A percentile compares a stretch with the other conserved stretches of the same genome.
Conservation (phyloP, 2,888 invertebrate genomes). For the Noctua fimbriata region DNA sequence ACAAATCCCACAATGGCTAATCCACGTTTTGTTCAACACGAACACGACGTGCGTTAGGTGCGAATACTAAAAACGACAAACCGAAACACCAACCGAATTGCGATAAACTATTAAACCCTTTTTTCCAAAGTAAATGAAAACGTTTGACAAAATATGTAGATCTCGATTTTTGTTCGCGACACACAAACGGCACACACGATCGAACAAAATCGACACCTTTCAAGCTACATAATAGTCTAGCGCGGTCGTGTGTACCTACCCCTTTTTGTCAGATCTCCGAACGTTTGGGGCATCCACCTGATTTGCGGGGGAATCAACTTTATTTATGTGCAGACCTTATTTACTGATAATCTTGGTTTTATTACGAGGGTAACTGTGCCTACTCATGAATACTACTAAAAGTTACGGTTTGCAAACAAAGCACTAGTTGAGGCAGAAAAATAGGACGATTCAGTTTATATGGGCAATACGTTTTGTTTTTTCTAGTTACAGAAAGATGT, state of each 20-base stretch:
- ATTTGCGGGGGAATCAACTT: slow-evolving; percentile 65
- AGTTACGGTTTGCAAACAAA: slow-evolving; percentile 64
- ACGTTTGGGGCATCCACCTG: slow-evolving; percentile 59
- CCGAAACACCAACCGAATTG: slow-evolving; percentile 25
- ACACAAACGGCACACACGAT: slow-evolving; percentile 45
- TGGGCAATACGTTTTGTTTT: slow-evolving; percentile 51
- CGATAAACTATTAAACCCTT: slow-evolving; percentile 24
- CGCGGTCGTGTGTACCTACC: slow-evolving; percentile 43
- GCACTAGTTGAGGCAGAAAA: slow-evolving; percentile 60
- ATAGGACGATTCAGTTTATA: slow-evolving; percentile 53
- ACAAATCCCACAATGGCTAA: slow-evolving; percentile 22
- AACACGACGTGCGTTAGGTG: slow-evolving; percentile 28
- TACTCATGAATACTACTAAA: slow-evolving; percentile 65
- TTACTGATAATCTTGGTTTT: slow-evolving; percentile 68
- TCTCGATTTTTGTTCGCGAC: slow-evolving; percentile 46
- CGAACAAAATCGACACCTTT: slow-evolving; percentile 58
- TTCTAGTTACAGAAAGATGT: slow-evolving; percentile 20
- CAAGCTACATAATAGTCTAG: slow-evolving; percentile 49
- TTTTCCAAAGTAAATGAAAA: slow-evolving; percentile 34
- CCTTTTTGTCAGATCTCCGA: slow-evolving; percentile 58
- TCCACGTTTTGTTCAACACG: slow-evolving; percentile 49
- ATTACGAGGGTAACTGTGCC: slow-evolving; percentile 66
- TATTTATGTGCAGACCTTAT: slow-evolving; percentile 67
- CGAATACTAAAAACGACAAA: slow-evolving; percentile 39
- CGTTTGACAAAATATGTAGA: slow-evolving; percentile 39